Percentiles rank a stretch among this genome's conserved stretches.
Evolutionary conservation across 2,888 invertebrate genomes (phyloP).

Genomic region (Dryococelus australis): DNA sequence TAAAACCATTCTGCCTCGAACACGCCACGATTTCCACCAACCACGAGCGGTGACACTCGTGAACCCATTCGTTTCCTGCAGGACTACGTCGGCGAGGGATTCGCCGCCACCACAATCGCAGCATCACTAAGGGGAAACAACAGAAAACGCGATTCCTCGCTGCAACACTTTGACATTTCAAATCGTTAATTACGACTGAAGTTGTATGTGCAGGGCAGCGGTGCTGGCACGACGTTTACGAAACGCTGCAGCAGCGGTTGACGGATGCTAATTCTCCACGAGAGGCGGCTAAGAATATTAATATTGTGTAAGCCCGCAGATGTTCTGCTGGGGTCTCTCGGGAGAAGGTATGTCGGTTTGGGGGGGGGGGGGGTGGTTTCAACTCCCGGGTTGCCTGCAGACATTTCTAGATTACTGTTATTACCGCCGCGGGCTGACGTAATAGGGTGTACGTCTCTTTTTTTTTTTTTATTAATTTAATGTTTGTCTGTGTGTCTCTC

Average conservation of each 20-base stretch:
- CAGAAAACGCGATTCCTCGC: background rate
- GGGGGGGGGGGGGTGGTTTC: background rate
- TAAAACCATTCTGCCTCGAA: too few relatives aligned
- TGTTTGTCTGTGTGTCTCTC: background rate
- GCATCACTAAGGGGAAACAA: background rate
- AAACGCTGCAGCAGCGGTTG: background rate
- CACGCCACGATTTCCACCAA: too few relatives aligned
- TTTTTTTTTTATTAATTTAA: background rate
- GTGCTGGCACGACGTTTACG: background rate
- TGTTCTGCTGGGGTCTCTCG: background rate
- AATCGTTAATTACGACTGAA: background rate
- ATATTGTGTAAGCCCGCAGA: background rate
- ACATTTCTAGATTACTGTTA: conserved; percentile 3
- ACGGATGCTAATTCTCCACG: background rate
- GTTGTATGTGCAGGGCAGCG: too few relatives aligned
- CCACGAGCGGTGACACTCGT: too few relatives aligned
- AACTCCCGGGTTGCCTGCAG: background rate
- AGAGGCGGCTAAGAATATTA: background rate
- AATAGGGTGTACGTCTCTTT: background rate
- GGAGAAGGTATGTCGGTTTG: background rate
- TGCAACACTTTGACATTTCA: background rate
- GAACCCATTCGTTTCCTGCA: too few relatives aligned
- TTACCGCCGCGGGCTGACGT: conserved; percentile 4
- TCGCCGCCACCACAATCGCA: too few relatives aligned
- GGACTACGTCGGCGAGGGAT: too few relatives aligned